Conservation (phyloP, 2,888 invertebrate species). For the Nineta flava region DNA sequence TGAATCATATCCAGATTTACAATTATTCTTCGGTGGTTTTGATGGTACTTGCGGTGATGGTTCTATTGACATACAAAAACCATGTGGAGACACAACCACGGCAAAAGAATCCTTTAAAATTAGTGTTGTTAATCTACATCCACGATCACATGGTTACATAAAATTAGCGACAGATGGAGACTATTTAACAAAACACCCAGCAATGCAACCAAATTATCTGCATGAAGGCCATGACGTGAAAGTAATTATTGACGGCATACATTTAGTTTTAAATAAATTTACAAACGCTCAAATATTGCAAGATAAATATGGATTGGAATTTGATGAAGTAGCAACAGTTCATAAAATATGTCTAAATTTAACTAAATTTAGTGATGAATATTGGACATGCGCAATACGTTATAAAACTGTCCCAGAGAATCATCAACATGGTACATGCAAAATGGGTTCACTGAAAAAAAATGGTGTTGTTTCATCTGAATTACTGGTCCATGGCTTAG, state of each 20-base stretch:
- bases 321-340: constrained; percentile 30
- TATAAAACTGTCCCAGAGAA: constrained; percentile 64
- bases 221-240: constrained; percentile 45
- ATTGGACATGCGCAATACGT: constrained; percentile 56
- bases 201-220: constrained; percentile 67
- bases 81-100: constrained; percentile 24
- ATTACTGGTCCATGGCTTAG: constrained; percentile 44
- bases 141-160: constrained; percentile 46
- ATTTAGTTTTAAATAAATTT: constrained; percentile 23
- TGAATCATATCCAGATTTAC: constrained; percentile 45
- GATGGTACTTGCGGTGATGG: constrained; percentile 35
- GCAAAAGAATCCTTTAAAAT: constrained; percentile 26
- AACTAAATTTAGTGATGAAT: constrained; percentile 42
- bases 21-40: constrained; percentile 45
- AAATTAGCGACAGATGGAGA: constrained; percentile 52
- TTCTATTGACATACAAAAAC: constrained; percentile 20
- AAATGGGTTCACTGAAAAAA: constrained; percentile 64
- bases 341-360: constrained; percentile 26
- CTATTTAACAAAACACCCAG: constrained; percentile 28
- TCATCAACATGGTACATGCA: constrained; percentile 68
- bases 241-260: constrained; percentile 44
- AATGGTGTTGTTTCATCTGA: constrained; percentile 59
- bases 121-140: constrained; percentile 47
- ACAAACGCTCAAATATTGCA: constrained; percentile 32
- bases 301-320: constrained; percentile 38